These are phyloP conservation scores for Polyommatus iphigenia DNA, from an alignment of 2,888 invertebrate genomes.

Conservation along the genomic window DNA sequence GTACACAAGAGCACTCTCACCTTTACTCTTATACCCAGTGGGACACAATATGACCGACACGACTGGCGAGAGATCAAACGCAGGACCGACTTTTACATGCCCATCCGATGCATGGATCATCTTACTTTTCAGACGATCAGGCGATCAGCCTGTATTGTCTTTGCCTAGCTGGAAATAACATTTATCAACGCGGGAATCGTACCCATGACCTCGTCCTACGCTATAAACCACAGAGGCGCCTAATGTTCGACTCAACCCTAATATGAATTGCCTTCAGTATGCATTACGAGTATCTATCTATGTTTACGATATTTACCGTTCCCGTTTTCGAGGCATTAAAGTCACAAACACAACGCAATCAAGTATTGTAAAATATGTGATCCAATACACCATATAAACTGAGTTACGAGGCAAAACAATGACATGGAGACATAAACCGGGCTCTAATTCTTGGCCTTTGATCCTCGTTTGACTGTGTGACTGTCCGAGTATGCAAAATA, in stretches of 20 bases:
- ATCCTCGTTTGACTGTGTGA: background rate
- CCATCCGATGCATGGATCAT: too few relatives aligned
- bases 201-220: too few relatives aligned
- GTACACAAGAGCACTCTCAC: too few relatives aligned
- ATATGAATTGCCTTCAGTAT: background rate
- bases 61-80: too few relatives aligned
- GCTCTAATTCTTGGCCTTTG: background rate
- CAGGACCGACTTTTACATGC: too few relatives aligned
- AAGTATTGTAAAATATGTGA: constrained; percentile 20
- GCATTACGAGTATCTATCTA: too few relatives aligned
- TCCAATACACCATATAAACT: constrained; percentile 11
- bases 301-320: background rate
- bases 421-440: constrained; percentile 20
- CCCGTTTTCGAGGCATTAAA: background rate
- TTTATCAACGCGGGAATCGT: too few relatives aligned
- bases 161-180: too few relatives aligned
- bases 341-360: constrained; percentile 6
- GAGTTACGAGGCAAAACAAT: constrained; percentile 26
- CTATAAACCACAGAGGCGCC: background rate
- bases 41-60: too few relatives aligned
- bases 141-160: too few relatives aligned
- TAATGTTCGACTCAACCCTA: background rate
- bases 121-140: too few relatives aligned
- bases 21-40: too few relatives aligned
- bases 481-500: background rate